Evolutionary conservation across 2,113 vertebrate species (phyloP).

Genomic region (Vidua macroura): DNA sequence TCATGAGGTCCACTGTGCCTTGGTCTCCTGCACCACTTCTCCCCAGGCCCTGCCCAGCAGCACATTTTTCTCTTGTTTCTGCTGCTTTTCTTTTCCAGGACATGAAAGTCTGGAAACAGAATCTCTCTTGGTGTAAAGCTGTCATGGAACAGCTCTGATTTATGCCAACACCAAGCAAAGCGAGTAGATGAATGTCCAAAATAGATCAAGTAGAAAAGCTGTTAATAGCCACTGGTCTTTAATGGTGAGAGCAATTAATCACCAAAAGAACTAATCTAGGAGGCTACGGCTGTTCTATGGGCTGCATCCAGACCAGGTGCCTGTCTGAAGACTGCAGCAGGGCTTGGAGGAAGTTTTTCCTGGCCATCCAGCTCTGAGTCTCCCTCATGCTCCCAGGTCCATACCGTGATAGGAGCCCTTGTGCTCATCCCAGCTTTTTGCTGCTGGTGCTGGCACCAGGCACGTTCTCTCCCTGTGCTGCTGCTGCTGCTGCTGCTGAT

Average conservation of each 20-base stretch:
- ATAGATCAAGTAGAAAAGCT: constrained; percentile 4
- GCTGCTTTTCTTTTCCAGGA: not conserved
- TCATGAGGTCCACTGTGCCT: not conserved
- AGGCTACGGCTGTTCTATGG: rapidly evolving
- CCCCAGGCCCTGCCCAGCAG: not conserved
- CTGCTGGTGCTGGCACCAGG: not conserved
- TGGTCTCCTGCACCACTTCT: not conserved
- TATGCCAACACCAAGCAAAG: not conserved
- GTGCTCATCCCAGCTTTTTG: not conserved
- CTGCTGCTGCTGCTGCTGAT: not conserved
- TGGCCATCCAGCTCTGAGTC: not conserved
- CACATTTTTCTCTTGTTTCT: not conserved
- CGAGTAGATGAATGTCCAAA: not conserved
- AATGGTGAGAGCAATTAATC: not conserved
- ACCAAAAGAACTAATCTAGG: not conserved
- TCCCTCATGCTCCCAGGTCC: not conserved
- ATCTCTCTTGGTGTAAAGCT: constrained; percentile 1
- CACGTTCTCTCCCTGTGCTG: rapidly evolving
- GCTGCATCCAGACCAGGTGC: not conserved
- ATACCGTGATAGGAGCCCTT: rapidly evolving
- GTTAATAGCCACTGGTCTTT: not conserved
- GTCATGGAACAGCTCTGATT: constrained; percentile 23
- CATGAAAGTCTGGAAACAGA: not conserved
- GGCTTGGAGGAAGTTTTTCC: not conserved
- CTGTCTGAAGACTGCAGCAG: not conserved